Evolutionary conservation across 2,888 invertebrate genomes (phyloP).

Genomic region (Lasius fuliginosus): DNA sequence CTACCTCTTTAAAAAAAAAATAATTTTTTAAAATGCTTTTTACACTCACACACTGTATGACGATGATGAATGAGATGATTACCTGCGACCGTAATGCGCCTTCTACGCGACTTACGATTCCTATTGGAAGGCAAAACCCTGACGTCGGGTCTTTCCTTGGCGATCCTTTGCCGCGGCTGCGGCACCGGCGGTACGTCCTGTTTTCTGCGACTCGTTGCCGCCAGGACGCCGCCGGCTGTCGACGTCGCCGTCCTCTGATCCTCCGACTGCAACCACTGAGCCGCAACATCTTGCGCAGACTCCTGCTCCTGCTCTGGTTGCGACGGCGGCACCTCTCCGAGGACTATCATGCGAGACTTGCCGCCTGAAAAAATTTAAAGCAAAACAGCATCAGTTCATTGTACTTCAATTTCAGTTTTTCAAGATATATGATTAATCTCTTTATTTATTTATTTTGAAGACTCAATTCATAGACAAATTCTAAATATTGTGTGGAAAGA

Average conservation of each 20-base stretch:
- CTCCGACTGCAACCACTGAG: slow-evolving; percentile 79
- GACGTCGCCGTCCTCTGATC: slow-evolving; percentile 58
- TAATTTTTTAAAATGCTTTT: neutral
- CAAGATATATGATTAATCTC: neutral
- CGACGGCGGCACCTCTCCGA: slow-evolving; percentile 84
- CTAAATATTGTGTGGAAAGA: neutral
- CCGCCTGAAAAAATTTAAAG: slow-evolving; percentile 83
- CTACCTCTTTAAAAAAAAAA: neutral
- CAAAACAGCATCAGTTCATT: neutral
- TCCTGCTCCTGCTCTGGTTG: slow-evolving; percentile 83
- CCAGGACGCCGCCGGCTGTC: slow-evolving; percentile 35
- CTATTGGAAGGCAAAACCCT: slow-evolving; percentile 73
- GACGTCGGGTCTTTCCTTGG: slow-evolving; percentile 73
- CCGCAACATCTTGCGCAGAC: slow-evolving; percentile 84
- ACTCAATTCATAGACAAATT: neutral
- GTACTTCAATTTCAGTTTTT: neutral
- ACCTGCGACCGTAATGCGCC: slow-evolving; percentile 83
- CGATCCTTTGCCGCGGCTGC: slow-evolving; percentile 79
- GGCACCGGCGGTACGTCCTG: slow-evolving; percentile 75
- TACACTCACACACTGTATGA: slow-evolving; percentile 31
- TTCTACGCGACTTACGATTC: slow-evolving; percentile 85
- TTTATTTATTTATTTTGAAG: neutral
- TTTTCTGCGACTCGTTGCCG: slow-evolving; percentile 58
- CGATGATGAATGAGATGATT: slow-evolving; percentile 78
- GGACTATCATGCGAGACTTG: slow-evolving; percentile 86